Conservation (phyloP, 2,888 invertebrate species). For the Didymodactylos carnosus region DNA sequence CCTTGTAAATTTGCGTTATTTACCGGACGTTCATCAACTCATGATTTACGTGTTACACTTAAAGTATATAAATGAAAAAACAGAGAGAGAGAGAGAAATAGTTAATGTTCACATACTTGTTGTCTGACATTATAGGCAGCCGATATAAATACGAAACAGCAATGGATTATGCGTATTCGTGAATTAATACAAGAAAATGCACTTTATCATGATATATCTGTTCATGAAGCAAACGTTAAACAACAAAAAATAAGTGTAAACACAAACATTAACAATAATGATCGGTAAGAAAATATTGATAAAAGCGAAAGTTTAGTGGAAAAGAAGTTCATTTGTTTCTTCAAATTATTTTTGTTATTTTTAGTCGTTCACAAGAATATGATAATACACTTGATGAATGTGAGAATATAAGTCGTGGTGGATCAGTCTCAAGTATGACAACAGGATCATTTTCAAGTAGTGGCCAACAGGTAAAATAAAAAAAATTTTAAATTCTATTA, state of each 20-base stretch:
- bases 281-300: no score
- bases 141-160: conserved; percentile 7
- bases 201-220: conserved; percentile 11
- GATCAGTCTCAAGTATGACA: neutral
- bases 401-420: neutral
- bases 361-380: neutral
- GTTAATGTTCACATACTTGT: no score
- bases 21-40: conserved; percentile 42
- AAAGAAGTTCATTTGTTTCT: no score
- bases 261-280: no score
- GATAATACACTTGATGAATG: neutral
- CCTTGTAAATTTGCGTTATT: conserved; percentile 95
- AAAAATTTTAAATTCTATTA: no score
- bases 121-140: neutral
- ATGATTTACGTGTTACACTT: conserved; percentile 6
- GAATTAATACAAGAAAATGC: conserved; percentile 14
- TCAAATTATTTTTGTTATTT: no score
- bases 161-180: conserved; percentile 8
- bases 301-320: no score
- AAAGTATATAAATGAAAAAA: conserved; percentile 1
- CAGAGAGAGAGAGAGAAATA: no score
- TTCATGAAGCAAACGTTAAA: conserved; percentile 7
- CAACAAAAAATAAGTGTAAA: neutral
- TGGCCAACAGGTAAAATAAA: neutral
- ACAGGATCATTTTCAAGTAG: neutral